Base-by-base conservation (phyloP, 2,888 invertebrate genomes). In the Pimpla rufipes region DNA sequence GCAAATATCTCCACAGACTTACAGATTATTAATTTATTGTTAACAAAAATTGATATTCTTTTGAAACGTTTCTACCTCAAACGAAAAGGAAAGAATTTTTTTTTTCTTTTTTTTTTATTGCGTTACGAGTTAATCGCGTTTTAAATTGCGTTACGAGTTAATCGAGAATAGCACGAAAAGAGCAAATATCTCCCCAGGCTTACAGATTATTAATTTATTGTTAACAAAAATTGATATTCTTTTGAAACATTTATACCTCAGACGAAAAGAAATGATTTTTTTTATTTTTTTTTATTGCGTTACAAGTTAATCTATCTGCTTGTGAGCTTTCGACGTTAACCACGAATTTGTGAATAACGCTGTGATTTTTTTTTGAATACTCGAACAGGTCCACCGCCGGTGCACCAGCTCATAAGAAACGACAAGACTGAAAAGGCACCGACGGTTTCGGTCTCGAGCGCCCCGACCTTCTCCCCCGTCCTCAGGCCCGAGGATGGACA, bases 391-490 rank as follows among this genome's bases (percentile, higher is more conserved):
- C 93, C 93, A 87, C 93, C 93, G 59, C 93, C 93, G 84, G 93
- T 93, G 87, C 93, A 93, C 83, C 93, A 93, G 90, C 90, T 93
- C 86, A 92, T 93, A 89, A 90, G 93, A 89, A 93, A 93, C 89
- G 93, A 93, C 91, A 93, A 93, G 93, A 93, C 93, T 93, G 93
- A 93, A 88, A 93, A 93, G 88, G 88, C 93, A 77, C 93, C 93
- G 83, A 90, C 91, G 87, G 93, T 93, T 73, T 92, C 93, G 89
- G 93, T 93, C 86, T 93, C 93, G 85, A 93, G 92, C 85, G 91
- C 93, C 84, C 91, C 93, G 77, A 93, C 91, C 62, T 93, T 93
- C 85, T 93, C 93, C 76, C 93, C 93, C 83, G 93, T 93, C 52
- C 91, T 93, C 76, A 91, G 93, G 90, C 90, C 92, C 52, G 93